Conservation (phyloP, 2,888 invertebrate genomes). For the Physocephala rufipes region DNA sequence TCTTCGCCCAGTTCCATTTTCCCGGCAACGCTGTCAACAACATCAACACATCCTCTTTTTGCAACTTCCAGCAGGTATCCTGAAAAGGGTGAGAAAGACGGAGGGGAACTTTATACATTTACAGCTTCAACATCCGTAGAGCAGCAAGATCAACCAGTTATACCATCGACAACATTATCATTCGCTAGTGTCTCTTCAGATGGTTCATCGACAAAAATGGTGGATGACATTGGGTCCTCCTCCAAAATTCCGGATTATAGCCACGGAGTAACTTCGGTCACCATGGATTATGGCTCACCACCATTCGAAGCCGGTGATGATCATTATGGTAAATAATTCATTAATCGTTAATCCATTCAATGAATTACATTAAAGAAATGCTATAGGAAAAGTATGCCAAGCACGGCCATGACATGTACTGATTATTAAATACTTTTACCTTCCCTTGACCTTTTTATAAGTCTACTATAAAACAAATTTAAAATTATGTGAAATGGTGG, state of each 20-base stretch:
- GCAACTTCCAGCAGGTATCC: conserved; percentile 37
- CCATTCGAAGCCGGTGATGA: conserved; percentile 60
- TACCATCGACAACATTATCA: conserved; percentile 58
- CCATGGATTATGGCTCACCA: conserved; percentile 54
- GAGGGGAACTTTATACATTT: conserved; percentile 47
- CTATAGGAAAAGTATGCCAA: too few relatives aligned
- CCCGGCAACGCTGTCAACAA: conserved; percentile 7
- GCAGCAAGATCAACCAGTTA: conserved; percentile 58
- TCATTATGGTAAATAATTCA: conserved; percentile 56
- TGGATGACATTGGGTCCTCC: conserved; percentile 39
- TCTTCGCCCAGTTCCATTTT: background rate
- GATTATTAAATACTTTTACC: too few relatives aligned
- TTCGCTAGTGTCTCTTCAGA: conserved; percentile 53
- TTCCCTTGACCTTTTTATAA: too few relatives aligned
- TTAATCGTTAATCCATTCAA: too few relatives aligned
- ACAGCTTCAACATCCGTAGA: conserved; percentile 57
- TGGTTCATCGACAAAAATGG: conserved; percentile 40
- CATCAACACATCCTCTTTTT: conserved; percentile 28
- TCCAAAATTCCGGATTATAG: conserved; percentile 19
- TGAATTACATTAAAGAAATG: too few relatives aligned
- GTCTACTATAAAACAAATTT: too few relatives aligned
- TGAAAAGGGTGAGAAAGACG: conserved; percentile 47
- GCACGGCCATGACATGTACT: too few relatives aligned
- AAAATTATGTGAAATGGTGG: too few relatives aligned
- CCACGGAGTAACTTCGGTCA: conserved; percentile 34